Percentiles rank a stretch among this genome's conserved stretches.
Evolutionary conservation across 2,888 invertebrate species (phyloP).

Genomic region (Chymomyza procnemis): DNA sequence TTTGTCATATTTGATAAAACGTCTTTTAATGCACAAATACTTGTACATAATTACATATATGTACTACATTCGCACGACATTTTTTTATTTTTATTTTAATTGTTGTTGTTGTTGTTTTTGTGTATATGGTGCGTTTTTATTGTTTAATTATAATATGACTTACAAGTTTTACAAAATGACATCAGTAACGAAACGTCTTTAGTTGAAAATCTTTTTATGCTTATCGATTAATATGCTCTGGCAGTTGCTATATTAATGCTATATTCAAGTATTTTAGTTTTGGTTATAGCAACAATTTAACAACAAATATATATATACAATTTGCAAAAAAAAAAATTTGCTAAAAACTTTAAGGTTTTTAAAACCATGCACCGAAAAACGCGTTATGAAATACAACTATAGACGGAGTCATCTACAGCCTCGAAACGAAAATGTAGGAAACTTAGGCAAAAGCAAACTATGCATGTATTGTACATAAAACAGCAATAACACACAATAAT

Average conservation of each 20-base stretch:
- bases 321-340: background rate
- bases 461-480: background rate
- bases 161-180: constrained; percentile 29
- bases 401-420: background rate
- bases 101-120: background rate
- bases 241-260: background rate
- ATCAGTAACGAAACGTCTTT: constrained; percentile 5
- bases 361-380: background rate
- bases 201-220: constrained; percentile 3
- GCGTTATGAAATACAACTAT: background rate
- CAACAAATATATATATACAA: background rate
- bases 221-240: constrained; percentile 11
- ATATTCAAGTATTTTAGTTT: background rate
- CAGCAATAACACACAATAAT: background rate
- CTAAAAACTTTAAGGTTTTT: background rate
- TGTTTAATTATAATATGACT: background rate
- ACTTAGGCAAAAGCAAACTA: background rate
- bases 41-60: background rate
- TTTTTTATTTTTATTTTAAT: background rate
- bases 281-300: constrained; percentile 9
- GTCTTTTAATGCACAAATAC: background rate
- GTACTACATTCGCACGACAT: background rate
- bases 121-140: background rate
- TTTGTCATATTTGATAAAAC: background rate
- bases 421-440: background rate